Conservation (phyloP, 2,113 vertebrate genomes). For the Takifugu flavidus region DNA sequence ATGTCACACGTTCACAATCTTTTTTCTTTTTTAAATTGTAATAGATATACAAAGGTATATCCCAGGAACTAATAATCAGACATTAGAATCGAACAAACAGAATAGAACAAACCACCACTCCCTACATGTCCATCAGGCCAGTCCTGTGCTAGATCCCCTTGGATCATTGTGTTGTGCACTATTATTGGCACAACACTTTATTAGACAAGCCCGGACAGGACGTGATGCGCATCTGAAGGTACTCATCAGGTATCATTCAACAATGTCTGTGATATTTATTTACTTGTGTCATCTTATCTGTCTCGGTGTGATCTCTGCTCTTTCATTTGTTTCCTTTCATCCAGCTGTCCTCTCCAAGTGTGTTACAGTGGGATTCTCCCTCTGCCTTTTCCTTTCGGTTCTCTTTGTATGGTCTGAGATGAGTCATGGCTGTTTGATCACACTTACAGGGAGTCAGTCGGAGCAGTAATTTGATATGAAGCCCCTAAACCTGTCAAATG, state of each 20-base stretch:
- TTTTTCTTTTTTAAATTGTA: no score
- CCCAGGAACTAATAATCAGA: neutral
- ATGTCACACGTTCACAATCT: neutral
- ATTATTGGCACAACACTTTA: constrained; percentile 16
- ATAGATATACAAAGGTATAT: no score
- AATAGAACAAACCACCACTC: neutral
- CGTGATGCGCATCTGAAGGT: neutral
- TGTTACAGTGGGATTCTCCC: constrained; percentile 14
- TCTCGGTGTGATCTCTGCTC: constrained; percentile 1
- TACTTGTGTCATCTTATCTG: constrained; percentile 4
- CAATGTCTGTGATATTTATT: constrained; percentile 5
- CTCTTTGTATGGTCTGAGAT: constrained; percentile 42
- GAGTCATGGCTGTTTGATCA: constrained; percentile 65
- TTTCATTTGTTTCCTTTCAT: neutral
- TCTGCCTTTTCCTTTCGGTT: constrained; percentile 14
- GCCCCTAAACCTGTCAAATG: constrained; percentile 61
- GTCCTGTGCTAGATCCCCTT: neutral
- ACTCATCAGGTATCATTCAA: constrained; percentile 14
- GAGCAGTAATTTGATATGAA: constrained; percentile 61
- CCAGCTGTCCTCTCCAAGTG: neutral
- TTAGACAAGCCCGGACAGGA: neutral
- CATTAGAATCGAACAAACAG: neutral
- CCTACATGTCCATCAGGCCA: neutral
- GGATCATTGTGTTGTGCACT: constrained; percentile 3
- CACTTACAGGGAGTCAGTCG: constrained; percentile 60